Base-by-base conservation (phyloP, 1,140 invertebrate genomes). In the Teleopsis dalmanni region DNA sequence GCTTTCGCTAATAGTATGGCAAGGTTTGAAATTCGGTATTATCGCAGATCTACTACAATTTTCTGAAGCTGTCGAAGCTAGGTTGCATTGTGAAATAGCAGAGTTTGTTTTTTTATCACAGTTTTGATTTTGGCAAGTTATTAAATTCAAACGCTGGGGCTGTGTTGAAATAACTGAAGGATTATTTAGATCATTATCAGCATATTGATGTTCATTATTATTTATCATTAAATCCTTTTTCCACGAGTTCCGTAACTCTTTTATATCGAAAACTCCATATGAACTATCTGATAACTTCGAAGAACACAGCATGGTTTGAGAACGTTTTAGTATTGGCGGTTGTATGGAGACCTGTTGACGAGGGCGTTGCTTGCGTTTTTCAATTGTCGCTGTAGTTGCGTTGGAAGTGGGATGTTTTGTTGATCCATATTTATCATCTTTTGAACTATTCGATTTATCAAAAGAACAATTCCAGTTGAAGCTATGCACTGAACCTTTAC, bases 261-360 rank as follows among this genome's bases (percentile, higher is more conserved):
- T 53, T n/a, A 46, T 47, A 47, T 53, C 48, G 25, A 53, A 25
- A 26, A 23, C 29, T 16, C 27, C 21, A n/a, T 43, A 18, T 2
- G 19, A 43, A 9, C 51, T 25, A 0, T 31, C 18, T 5, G 40
- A n/a, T 55, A 53, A 52, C 47, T 10, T 42, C 36, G 33, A 10
- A 36, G 50, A 43, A 23, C 60, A 60, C 36, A 51, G 14, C 62
- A 69, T 62, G 0, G 65, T 69, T 10, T 69, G 65, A 1, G 60
- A 64, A 23, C 65, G 56, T 13, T 58, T 60, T 47, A 69, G 40
- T 18, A 55, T 56, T 3, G 62, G 65, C 27, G 65, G 65, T 41
- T 65, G 57, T 19, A 60, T 48, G 4, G 65, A 64, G 3, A 68
- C 22, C 21, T 67, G 64, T 46, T 68, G 65, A 0, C 65, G 57